A percentile compares a stretch with the other conserved stretches of the same genome.
Conservation (phyloP, 1,140 invertebrate genomes). For the Lutraria rhynchaena region DNA sequence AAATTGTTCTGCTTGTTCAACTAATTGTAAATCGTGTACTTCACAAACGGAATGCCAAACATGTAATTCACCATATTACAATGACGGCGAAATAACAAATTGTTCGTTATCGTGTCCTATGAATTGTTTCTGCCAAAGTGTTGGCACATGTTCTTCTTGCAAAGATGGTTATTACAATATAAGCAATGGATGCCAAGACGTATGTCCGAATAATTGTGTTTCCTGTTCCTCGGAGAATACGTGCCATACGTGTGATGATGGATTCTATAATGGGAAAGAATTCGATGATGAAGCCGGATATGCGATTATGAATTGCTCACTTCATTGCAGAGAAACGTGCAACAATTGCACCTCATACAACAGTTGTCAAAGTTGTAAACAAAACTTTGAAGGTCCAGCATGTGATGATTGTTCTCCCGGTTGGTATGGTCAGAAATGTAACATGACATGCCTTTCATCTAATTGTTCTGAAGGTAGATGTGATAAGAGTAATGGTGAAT, state of each 20-base stretch:
- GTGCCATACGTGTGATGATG: neutral
- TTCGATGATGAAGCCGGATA: no score
- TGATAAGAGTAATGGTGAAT: neutral
- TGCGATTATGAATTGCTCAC: no score
- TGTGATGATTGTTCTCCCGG: neutral
- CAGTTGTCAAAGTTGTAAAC: neutral
- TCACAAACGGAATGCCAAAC: neutral
- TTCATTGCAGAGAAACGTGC: neutral
- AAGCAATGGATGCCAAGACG: neutral
- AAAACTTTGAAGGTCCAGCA: neutral
- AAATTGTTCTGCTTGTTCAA: neutral
- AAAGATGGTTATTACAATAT: slow-evolving; percentile 10
- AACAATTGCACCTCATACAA: neutral
- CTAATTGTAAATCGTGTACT: neutral
- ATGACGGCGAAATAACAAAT: neutral
- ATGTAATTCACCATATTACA: neutral
- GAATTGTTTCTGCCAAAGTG: neutral
- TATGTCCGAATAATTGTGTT: neutral
- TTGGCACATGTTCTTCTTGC: neutral
- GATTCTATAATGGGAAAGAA: neutral
- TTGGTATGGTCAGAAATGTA: neutral
- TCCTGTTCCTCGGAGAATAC: neutral
- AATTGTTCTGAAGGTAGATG: neutral
- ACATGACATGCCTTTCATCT: neutral
- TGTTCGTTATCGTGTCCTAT: neutral